Evolutionary conservation across 2,113 vertebrate genomes (phyloP), one percentile per base, ranked within the genome.

Genomic region (Sinocyclocheilus anshuiensis): DNA sequence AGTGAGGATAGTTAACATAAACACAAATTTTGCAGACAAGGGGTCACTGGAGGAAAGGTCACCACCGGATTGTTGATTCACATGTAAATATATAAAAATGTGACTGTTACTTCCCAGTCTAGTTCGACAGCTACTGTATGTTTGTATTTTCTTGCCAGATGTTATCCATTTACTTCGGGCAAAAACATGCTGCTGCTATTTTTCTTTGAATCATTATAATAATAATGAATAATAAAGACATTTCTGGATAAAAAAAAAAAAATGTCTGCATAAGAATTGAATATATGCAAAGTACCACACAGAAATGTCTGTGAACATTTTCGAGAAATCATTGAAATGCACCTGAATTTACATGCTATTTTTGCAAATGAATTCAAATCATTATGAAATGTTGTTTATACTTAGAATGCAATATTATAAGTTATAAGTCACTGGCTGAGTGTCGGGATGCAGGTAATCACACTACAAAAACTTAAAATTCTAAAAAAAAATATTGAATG

Each of bases 1-100:
- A 83, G 33, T 24, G 11, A 88, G 22, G 36, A 59, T 24, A 48
- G 26, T 74, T 26, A 22, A 22, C 33, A n/a, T 83, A 57, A 88
- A 86, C 84, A 86, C 53, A 6, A 2, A n/a, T 74, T 75, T 36
- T 12, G 2, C 18, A 1, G 72, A 22, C 48, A 61, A 55, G 15
- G 9, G 81, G 45, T 77, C 20, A 69, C 48, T 69, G 8, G 22
- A 15, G 65, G 42, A 67, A 88, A 81, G 36, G 69, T 48, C 63
- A 50, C 48, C 29, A 48, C 8, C 36, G 55, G 29, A 48, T 48
- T 57, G 29, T 42, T 55, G 10, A 50, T 65, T 77, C 7, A 33
- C 26, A 53, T 20, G 18, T 7, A 39, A 39, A 11, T 16, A 45
- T 20, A 13, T n/a, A 2, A n/a, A 53, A 75, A 75, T 1, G 22